These are phyloP conservation scores for Ichneumon xanthorius DNA, from an alignment of 2,888 invertebrate species.

Conservation along the genomic window DNA sequence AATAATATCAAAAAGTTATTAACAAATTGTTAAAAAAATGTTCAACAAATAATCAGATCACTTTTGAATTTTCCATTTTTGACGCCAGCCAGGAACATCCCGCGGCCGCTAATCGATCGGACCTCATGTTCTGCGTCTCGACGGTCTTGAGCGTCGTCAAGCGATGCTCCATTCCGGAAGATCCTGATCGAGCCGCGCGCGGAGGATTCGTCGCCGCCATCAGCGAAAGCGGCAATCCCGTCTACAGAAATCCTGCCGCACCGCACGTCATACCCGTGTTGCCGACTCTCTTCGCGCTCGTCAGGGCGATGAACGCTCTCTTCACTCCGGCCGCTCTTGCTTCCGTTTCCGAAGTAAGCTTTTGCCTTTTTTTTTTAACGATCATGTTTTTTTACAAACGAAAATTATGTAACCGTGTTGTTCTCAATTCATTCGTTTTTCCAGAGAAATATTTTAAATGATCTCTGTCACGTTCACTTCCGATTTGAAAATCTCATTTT, in stretches of 20 bases:
- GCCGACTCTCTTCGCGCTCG: constrained; percentile 92
- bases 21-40: no score
- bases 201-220: constrained; percentile 94
- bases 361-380: not conserved
- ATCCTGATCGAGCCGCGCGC: constrained; percentile 93
- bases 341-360: constrained; percentile 86
- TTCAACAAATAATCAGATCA: no score
- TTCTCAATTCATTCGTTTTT: no score
- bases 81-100: constrained; percentile 88
- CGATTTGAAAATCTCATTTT: no score
- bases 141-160: constrained; percentile 94
- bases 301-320: constrained; percentile 92
- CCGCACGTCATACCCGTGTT: constrained; percentile 93
- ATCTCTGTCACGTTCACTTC: no score
- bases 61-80: no score
- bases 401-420: no score
- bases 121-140: constrained; percentile 90
- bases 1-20: no score
- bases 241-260: constrained; percentile 95
- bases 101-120: constrained; percentile 88
- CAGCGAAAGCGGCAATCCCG: constrained; percentile 91
- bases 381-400: not conserved
- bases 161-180: constrained; percentile 94
- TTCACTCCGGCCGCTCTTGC: constrained; percentile 90
- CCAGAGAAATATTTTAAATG: no score